Evolutionary conservation across 35 echinoderm and acorn worm species (phyloP), one percentile per base, ranked within the genome.

Genomic region (Lytechinus variegatus): DNA sequence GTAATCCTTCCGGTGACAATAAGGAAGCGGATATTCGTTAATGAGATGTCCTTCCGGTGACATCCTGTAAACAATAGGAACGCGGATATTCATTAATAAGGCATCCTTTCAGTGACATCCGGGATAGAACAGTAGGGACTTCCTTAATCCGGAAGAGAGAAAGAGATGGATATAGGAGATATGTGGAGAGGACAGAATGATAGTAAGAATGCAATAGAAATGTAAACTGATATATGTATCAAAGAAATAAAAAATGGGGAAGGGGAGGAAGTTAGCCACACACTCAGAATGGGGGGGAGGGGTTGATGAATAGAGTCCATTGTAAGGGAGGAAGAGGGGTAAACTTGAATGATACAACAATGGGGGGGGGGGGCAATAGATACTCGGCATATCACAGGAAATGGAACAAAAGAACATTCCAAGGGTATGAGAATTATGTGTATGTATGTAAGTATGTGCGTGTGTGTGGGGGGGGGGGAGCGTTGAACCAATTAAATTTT

Each of bases 361-460:
- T 10, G 66, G n/a, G 10, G 66, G 10, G 10, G n/a, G 10, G 66
- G n/a, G 10, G 10, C 66, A n/a, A 10, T 11, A 86, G 66, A 11
- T n/a, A 11, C 10, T 86, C 10, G 10, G 10, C 10, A 11, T 86
- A 86, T n/a, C 66, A 11, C 10, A 86, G 66, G n/a, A 11, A 86
- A n/a, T 11, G n/a, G n/a, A 86, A 86, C 10, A 86, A 11, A n/a
- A 86, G 10, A n/a, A 86, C n/a, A n/a, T 11, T 86, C 10, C 66
- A 86, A 86, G 10, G 66, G 66, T 11, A 86, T n/a, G 66, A n/a
- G 66, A 11, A 86, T 86, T 86, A n/a, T 86, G 66, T 86, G 66
- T 86, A 86, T 86, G n/a, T 86, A 11, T 86, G 66, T 86, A 86
- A 86, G 66, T 86, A 86, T 86, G 66, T n/a, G n/a, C n/a, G n/a